Base-by-base conservation (phyloP, 2,113 vertebrate species). In the Dasypus novemcinctus region DNA sequence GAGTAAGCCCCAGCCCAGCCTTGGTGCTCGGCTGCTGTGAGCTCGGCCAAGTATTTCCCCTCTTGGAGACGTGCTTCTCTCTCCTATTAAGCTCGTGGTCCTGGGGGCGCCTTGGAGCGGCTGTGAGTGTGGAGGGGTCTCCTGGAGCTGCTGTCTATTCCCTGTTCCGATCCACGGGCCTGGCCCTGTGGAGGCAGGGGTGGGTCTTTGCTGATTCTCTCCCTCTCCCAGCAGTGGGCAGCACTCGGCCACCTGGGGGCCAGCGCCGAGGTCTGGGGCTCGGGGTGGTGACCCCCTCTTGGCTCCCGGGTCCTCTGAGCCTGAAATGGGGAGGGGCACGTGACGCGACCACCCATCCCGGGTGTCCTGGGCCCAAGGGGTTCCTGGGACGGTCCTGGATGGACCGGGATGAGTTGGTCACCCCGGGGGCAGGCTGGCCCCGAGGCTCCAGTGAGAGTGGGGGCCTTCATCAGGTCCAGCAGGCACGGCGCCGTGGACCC, bases 281-380 rank as follows among this genome's bases (percentile, higher is more conserved):
- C 49, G 23, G 75, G n/a, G 46, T 15, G 0, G 29, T 75, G 52
- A 36, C 4, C 27, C 27, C 0, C 0, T 31, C 5, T 17, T 43
- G 36, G n/a, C 14, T 82, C 27, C 36, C 64, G 41, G 71, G 68
- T 10, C 0, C n/a, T 80, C 54, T 63, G 46, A 86, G 4, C 46
- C 38, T 81, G 29, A 68, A 68, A 43, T 7, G 12, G 11, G 29
- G 87, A 57, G 46, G 63, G 4, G 8, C 4, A 4, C 5, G 3
- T 4, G 10, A 9, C 43, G 66, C 15, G 5, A 20, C 46, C 2
- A 20, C 0, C 17, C 14, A 11, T 59, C 38, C 43, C 23, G 25
- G 25, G 36, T 52, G 90, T 68, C 63, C 75, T 3, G 4, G 57
- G 15, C 18, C 79, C 15, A 46, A 64, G 4, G 71, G 38, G 13